phyloP scores from a whole-genome alignment of 2,888 invertebrate genomes.

The Lapara coniferarum region DNA sequence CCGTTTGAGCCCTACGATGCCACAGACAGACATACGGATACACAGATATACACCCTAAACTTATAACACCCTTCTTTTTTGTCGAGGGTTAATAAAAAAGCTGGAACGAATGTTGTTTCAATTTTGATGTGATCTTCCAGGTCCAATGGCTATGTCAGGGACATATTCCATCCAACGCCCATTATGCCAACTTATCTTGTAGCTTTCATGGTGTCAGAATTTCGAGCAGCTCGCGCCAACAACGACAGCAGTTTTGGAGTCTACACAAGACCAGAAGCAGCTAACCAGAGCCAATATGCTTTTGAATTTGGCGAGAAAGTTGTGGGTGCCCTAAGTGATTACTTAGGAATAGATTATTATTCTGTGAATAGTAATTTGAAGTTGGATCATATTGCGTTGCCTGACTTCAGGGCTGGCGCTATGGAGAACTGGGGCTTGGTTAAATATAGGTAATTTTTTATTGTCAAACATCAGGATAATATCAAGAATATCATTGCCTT shows the following conservation, averaged over 20 bases:
- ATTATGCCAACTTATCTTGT: slow-evolving; percentile 93
- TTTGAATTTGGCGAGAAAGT: slow-evolving; percentile 83
- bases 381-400: slow-evolving; percentile 92
- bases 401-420: slow-evolving; percentile 92
- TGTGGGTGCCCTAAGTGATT: slow-evolving; percentile 79
- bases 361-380: slow-evolving; percentile 85
- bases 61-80: too few species aligned
- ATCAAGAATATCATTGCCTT: neutral
- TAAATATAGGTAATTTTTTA: slow-evolving; percentile 86
- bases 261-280: slow-evolving; percentile 87
- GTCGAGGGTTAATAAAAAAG: too few species aligned
- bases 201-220: slow-evolving; percentile 92
- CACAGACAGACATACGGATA: too few species aligned
- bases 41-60: too few species aligned
- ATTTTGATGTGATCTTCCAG: slow-evolving; percentile 49
- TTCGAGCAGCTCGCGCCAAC: slow-evolving; percentile 66
- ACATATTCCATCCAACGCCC: slow-evolving; percentile 85
- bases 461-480: slow-evolving; percentile 1
- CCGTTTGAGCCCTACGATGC: too few species aligned
- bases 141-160: slow-evolving; percentile 84
- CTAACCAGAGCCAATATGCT: slow-evolving; percentile 86
- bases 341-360: slow-evolving; percentile 83
- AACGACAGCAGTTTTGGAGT: slow-evolving; percentile 78
- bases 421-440: slow-evolving; percentile 97
- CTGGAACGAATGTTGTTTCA: too few species aligned